Base-by-base conservation (phyloP, 2,888 invertebrate species). In the Tiliacea aurago region DNA sequence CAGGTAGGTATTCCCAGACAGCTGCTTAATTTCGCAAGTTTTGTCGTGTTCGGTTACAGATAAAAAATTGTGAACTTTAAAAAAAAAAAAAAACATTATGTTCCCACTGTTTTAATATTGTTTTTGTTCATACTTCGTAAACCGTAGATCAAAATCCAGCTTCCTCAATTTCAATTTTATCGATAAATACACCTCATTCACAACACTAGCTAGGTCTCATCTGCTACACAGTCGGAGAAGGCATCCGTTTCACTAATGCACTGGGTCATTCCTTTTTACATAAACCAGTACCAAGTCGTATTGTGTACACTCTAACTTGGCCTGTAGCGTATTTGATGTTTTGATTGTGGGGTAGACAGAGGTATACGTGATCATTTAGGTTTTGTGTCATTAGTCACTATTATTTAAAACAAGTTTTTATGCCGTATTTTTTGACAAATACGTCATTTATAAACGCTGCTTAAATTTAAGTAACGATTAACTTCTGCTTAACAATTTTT, bases 201-300 rank as follows among this genome's bases (percentile, higher is more conserved):
- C 82, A 73, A 43, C 87, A 69, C 84, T 86, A 82, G 51, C 62
- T 71, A 71, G 74, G 85, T 84, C 85, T 90, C 90, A 88, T 87
- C 88, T 89, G 88, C 77, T 77, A 85, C 86, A 82, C 70, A 77
- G 79, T 83, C 85, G 81, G 78, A 68, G 80, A 83, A 86, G 86
- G 81, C 89, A 90, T 90, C 89, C 88, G 89, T 89, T 89, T 88
- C 84, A 84, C 87, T 89, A 90, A 90, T 90, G 89, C 84, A 88
- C 86, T 83, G 73, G 88, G 87, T 87, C 86, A 89, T 88, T 86
- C 82, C 84, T 89, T 88, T 87, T 78, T 83, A 86, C 81, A 78
- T 82, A 79, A 83, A 82, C 49, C 47, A 74, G 78, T 78, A 80
- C 71, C 66, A 73, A 66, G 67, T 65, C 20, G 63, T 76, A 66